phyloP scores from a whole-genome alignment of 2,113 vertebrate species.

The Todiramphus chloris region DNA sequence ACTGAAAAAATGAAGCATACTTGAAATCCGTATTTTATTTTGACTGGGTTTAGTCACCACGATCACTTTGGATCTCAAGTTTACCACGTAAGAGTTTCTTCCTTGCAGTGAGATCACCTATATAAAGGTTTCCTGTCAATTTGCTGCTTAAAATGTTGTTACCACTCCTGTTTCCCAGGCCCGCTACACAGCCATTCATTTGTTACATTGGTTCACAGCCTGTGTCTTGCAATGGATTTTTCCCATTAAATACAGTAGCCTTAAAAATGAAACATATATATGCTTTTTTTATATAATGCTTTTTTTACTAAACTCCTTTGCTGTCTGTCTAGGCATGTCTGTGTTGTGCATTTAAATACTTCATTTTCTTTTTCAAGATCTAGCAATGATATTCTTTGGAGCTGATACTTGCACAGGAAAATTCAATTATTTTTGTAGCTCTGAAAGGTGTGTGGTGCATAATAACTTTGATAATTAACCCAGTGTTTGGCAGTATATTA shows the following conservation, averaged over 20 bases:
- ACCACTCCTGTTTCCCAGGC: not conserved
- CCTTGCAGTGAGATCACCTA: not conserved
- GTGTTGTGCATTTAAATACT: not conserved
- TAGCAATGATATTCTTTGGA: not conserved
- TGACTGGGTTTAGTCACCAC: fast-evolving
- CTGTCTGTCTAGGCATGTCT: not conserved
- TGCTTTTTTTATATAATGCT: fast-evolving
- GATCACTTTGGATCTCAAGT: not conserved
- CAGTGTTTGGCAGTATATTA: not conserved
- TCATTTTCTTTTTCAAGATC: not conserved
- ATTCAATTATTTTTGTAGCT: slow-evolving; percentile 40
- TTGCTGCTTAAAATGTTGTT: not conserved
- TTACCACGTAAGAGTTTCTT: fast-evolving
- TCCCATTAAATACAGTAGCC: not conserved
- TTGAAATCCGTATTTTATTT: not conserved
- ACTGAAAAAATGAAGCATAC: not conserved
- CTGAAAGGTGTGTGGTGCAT: not conserved
- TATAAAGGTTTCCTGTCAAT: not conserved
- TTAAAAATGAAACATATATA: not conserved
- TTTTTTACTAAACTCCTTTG: not conserved
- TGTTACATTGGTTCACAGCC: not conserved
- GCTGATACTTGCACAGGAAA: slow-evolving; percentile 16
- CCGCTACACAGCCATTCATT: not conserved
- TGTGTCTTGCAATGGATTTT: not conserved
- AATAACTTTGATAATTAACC: slow-evolving; percentile 46